Evolutionary conservation across 2,113 vertebrate species (phyloP).

Genomic region (Antechinus stuartii): DNA sequence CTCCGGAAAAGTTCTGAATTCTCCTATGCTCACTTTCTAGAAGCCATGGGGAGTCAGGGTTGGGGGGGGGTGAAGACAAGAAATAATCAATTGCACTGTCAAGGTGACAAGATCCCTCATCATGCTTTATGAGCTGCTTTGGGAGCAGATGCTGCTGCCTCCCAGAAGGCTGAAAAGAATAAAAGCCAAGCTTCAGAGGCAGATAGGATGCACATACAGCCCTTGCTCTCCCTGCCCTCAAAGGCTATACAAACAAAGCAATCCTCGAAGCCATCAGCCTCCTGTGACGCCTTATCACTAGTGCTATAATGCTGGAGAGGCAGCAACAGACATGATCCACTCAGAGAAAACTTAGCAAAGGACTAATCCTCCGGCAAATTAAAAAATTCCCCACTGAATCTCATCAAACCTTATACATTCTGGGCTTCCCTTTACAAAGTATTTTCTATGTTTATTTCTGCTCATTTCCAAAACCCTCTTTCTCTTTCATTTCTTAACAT

Average conservation of each 20-base stretch:
- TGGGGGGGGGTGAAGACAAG: background rate
- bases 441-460: background rate
- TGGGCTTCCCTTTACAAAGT: background rate
- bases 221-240: background rate
- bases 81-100: background rate
- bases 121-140: background rate
- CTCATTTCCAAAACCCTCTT: background rate
- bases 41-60: no score
- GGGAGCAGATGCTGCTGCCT: conserved; percentile 4
- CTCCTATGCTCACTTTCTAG: no score
- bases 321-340: background rate
- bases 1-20: no score
- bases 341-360: conserved; percentile 42
- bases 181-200: conserved; percentile 18
- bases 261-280: background rate
- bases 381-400: conserved; percentile 11
- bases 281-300: background rate
- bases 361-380: conserved; percentile 41
- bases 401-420: background rate
- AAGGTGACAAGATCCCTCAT: background rate
- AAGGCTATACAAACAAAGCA: conserved; percentile 20
- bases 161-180: background rate
- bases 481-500: background rate
- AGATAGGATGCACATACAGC: background rate
- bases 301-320: background rate